These are phyloP conservation scores for Actenoides hombroni DNA, from an alignment of 2,113 vertebrate genomes.

Conservation along the genomic window DNA sequence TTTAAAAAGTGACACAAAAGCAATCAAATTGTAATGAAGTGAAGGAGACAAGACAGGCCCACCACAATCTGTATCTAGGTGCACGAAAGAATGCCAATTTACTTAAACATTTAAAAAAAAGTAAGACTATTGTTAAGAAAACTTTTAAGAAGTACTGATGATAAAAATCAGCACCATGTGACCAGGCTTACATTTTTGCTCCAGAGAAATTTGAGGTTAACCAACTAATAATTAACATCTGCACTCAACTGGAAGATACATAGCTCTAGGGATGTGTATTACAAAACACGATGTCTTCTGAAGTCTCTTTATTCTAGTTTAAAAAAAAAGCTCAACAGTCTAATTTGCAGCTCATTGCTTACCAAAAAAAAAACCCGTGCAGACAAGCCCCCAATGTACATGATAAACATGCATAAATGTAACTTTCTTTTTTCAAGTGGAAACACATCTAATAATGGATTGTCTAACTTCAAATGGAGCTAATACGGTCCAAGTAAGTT, in stretches of 20 bases:
- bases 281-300: slow-evolving; percentile 41
- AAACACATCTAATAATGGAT: neutral
- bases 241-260: slow-evolving; percentile 38
- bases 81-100: neutral
- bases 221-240: slow-evolving; percentile 63
- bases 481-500: neutral
- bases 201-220: slow-evolving; percentile 57
- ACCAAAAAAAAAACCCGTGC: neutral
- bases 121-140: neutral
- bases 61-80: neutral
- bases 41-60: neutral
- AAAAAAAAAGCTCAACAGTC: neutral
- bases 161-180: slow-evolving; percentile 30
- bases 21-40: neutral
- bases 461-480: neutral
- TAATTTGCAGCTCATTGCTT: slow-evolving; percentile 33
- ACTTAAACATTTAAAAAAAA: neutral
- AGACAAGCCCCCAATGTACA: slow-evolving; percentile 19
- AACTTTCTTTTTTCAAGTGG: neutral
- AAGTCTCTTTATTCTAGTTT: slow-evolving; percentile 8
- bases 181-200: slow-evolving; percentile 10
- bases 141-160: neutral
- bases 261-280: slow-evolving; percentile 42
- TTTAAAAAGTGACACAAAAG: neutral
- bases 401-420: neutral